Conservation (phyloP, 2,888 invertebrate species). For the Elegia similella region DNA sequence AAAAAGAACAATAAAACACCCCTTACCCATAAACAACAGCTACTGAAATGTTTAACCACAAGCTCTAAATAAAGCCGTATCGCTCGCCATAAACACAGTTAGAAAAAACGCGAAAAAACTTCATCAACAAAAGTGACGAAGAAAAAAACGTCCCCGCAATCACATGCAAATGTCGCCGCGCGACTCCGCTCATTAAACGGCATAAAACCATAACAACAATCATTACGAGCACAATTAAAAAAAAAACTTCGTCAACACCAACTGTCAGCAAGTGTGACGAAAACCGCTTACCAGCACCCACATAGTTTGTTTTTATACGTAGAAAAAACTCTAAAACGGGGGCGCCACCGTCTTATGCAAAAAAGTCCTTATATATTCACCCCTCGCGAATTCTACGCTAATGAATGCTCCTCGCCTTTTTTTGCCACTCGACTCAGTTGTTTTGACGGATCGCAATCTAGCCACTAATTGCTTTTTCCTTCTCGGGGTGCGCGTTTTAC, state of each 20-base stretch:
- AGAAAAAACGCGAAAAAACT: constrained; percentile 69
- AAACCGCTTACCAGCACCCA: constrained; percentile 79
- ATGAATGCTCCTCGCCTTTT: constrained; percentile 76
- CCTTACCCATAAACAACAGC: constrained; percentile 68
- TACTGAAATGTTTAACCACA: constrained; percentile 77
- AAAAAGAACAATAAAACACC: constrained; percentile 61
- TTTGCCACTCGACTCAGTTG: constrained; percentile 75
- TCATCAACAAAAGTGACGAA: constrained; percentile 64
- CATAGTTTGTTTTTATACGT: constrained; percentile 71
- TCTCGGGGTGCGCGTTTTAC: constrained; percentile 72
- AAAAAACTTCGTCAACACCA: constrained; percentile 68
- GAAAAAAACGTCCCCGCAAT: constrained; percentile 64
- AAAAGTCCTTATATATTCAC: constrained; percentile 80
- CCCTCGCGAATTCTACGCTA: constrained; percentile 79
- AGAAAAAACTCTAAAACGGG: constrained; percentile 67
- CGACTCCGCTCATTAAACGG: constrained; percentile 70
- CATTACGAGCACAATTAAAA: constrained; percentile 77
- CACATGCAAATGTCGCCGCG: constrained; percentile 76
- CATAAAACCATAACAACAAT: constrained; percentile 79
- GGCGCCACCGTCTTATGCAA: constrained; percentile 80
- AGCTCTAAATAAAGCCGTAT: constrained; percentile 71
- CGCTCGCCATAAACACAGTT: constrained; percentile 63
- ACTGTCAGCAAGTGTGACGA: constrained; percentile 74
- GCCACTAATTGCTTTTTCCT: constrained; percentile 82
- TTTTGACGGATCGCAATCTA: constrained; percentile 82